phyloP scores from a whole-genome alignment of 2,888 invertebrate species.

The Drosophila colorata region DNA sequence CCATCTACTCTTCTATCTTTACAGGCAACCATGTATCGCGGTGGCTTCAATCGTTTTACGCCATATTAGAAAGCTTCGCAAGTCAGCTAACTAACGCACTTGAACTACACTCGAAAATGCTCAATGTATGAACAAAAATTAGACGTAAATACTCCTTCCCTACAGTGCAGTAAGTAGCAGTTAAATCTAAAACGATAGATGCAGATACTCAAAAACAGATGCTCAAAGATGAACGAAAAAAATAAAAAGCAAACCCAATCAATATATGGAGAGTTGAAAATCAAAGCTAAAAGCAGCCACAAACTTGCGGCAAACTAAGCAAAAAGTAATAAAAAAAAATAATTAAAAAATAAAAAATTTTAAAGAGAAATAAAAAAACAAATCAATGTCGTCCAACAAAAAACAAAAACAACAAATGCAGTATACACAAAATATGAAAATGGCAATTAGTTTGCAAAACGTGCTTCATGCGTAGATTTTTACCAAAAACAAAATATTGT shows the following conservation, averaged over 20 bases:
- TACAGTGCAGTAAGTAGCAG: slow-evolving; percentile 73
- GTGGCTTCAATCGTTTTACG: slow-evolving; percentile 97
- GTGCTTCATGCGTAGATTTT: slow-evolving; percentile 80
- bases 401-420: slow-evolving; percentile 40
- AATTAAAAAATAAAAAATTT: slow-evolving; percentile 33
- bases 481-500: slow-evolving; percentile 74
- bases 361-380: slow-evolving; percentile 56
- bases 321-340: slow-evolving; percentile 17
- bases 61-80: slow-evolving; percentile 90
- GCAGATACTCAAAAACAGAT: slow-evolving; percentile 68
- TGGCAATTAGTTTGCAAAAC: slow-evolving; percentile 74
- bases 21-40: slow-evolving; percentile 96
- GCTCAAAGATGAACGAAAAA: slow-evolving; percentile 57
- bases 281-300: slow-evolving; percentile 68
- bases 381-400: slow-evolving; percentile 84
- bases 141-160: slow-evolving; percentile 72
- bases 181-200: slow-evolving; percentile 62
- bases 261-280: slow-evolving; percentile 69
- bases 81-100: slow-evolving; percentile 77
- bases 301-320: slow-evolving; percentile 63
- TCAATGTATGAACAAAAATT: slow-evolving; percentile 72
- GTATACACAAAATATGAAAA: slow-evolving; percentile 60
- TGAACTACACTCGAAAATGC: slow-evolving; percentile 78
- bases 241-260: slow-evolving; percentile 24
- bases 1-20: slow-evolving; percentile 10